phyloP scores from a whole-genome alignment of 1,140 invertebrate genomes.

The Harpegnathos saltator region DNA sequence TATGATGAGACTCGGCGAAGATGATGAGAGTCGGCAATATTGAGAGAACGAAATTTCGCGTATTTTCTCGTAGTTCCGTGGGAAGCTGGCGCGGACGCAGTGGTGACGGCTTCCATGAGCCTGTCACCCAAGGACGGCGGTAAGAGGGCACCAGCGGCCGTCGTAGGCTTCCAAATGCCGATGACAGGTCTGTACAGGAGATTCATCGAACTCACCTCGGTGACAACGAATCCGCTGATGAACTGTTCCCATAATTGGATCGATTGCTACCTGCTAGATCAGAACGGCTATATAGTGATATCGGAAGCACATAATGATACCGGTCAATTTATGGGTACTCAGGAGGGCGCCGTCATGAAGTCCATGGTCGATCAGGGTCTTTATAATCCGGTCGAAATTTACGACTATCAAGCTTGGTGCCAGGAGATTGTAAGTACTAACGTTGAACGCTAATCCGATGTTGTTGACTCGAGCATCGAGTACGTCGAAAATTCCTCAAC shows the following conservation, averaged over 20 bases:
- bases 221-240: conserved; percentile 71
- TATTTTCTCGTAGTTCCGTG: conserved; percentile 89
- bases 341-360: conserved; percentile 92
- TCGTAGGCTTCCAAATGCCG: conserved; percentile 94
- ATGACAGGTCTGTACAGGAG: conserved; percentile 88
- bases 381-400: conserved; percentile 92
- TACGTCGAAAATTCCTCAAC: no score
- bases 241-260: conserved; percentile 87
- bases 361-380: conserved; percentile 91
- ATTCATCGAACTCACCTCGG: conserved; percentile 91
- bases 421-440: conserved; percentile 79
- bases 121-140: conserved; percentile 93
- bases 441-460: not conserved
- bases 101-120: conserved; percentile 93
- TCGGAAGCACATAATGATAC: conserved; percentile 90
- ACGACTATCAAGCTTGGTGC: conserved; percentile 95
- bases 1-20: no score
- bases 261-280: conserved; percentile 95
- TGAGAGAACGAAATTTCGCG: not conserved
- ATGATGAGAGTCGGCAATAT: not conserved
- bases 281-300: conserved; percentile 95
- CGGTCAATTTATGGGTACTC: conserved; percentile 94
- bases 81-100: conserved; percentile 86
- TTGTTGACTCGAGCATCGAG: not conserved
- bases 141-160: conserved; percentile 93